Evolutionary conservation across 2,797 vertebrate genomes (phyloP).

Genomic region (Sebastes kiyomatsui): DNA sequence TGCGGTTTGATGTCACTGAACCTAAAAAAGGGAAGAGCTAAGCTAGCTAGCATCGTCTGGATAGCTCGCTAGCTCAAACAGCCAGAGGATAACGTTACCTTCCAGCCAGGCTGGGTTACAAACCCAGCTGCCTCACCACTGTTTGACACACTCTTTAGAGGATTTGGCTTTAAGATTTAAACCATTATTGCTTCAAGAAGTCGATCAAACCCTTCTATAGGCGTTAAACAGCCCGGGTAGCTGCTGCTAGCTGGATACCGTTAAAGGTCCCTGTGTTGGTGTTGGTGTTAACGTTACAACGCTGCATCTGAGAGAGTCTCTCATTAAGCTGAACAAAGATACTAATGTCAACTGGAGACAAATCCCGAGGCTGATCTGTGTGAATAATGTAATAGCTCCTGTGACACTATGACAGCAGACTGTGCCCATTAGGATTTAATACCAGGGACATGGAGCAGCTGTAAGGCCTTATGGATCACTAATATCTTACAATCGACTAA

Average conservation of each 20-base stretch:
- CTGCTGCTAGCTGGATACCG: slow-evolving; percentile 55
- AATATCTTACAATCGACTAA: neutral
- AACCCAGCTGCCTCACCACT: slow-evolving; percentile 2
- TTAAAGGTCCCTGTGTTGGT: neutral
- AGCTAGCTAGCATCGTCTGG: slow-evolving; percentile 67
- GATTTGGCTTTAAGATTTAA: neutral
- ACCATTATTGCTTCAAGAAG: rapidly evolving
- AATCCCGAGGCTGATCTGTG: neutral
- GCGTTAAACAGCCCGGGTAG: neutral
- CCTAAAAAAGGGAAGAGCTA: slow-evolving; percentile 37
- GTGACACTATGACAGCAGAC: neutral
- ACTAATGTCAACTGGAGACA: neutral
- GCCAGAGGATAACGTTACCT: slow-evolving; percentile 54
- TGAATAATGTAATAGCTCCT: slow-evolving; percentile 20
- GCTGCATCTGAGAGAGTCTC: neutral
- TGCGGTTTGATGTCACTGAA: neutral
- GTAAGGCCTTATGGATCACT: neutral
- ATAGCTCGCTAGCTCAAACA: slow-evolving; percentile 15
- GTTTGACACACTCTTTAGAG: neutral
- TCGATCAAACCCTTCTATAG: rapidly evolving
- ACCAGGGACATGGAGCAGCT: neutral
- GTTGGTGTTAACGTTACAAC: neutral
- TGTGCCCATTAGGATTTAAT: neutral
- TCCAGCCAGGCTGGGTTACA: slow-evolving; percentile 14
- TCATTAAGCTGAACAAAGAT: neutral